Evolutionary conservation across 2,113 vertebrate genomes (phyloP), one percentile per base, ranked within the genome.

Genomic region (Ellobius talpinus): DNA sequence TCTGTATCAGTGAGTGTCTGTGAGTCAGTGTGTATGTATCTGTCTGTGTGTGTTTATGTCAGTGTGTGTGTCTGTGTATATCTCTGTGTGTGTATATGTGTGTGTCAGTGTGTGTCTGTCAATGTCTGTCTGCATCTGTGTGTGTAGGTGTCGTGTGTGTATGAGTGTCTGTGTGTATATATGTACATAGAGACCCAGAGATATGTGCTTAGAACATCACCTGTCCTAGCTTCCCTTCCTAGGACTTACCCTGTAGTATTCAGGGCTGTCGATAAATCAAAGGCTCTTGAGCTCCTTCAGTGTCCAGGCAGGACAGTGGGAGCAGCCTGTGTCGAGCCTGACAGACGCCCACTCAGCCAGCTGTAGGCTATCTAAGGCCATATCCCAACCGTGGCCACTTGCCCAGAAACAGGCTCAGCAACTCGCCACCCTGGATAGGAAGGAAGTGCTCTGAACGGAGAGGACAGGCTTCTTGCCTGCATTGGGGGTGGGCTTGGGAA

Each of bases 351-450:
- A 96, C 97, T 96, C 96, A 58, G 92, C 97, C 98, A 98, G 98
- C 95, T 98, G 98, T 93, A 95, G 96, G 93, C 96, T 89, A 79
- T 96, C 96, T 98, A 88, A 92, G 93, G 55, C 94, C 97, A 92
- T 85, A 93, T 92, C 97, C 39, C 84, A 24, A 70, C 1, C 0
- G 33, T 93, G 98, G 97, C 97, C 66, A 33, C 93, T 97, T 97
- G 98, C 98, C 98, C 97, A 97, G 97, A 98, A 97, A 90, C 73
- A 47, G 79, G 96, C 47, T 93, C 78, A n/a, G 90, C 93, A 58
- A 55, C 91, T 3, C 0, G 78, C 97, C 86, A 76, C 93, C 94
- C 97, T 50, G 86, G 95, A 47, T 47, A n/a, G 96, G 96, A 98
- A 98, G 97, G 95, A 98, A 97, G 90, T 21, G 24, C 81, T 63